Evolutionary conservation across 2,113 vertebrate species (phyloP), one percentile per base, ranked within the genome.

Genomic region (Otus sunia): DNA sequence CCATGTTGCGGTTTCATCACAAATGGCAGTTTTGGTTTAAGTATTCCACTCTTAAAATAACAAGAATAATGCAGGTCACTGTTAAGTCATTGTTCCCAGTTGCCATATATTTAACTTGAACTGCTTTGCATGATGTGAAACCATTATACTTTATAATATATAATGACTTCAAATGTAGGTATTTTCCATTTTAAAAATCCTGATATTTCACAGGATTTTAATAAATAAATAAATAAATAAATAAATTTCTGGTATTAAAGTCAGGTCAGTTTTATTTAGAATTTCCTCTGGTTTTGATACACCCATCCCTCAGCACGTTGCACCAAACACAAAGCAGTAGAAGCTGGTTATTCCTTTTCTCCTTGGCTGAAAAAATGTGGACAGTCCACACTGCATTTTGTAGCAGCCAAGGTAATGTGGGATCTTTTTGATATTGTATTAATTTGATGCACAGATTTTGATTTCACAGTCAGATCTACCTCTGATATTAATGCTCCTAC

Each of bases 11-110:
- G 60, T 94, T 96, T 95, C 93, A 64, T 96, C 91, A 87, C 52
- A 94, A 94, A 81, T 86, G 79, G 41, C 76, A 91, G 76, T 78
- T 92, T 94, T 67, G 30, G 72, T 95, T 96, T 91, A 84, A 95
- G 75, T 95, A 94, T 75, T 95, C 49, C 60, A 71, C 52, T 95
- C 63, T 91, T 96, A 93, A 90, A 92, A 93, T 86, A 95, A 93
- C 59, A 94, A 86, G 88, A 93, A 94, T 91, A 84, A 78, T 84
- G 64, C 60, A 93, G 92, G 88, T 96, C 90, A 77, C 47, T 66
- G 41, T 83, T 93, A 83, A 95, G 85, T 90, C 94, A 73, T 92
- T 95, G 71, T 92, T 95, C 86, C 85, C 55, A 30, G 37, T 88
- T 84, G 76, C 39, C 68, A 37, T 73, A 39, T 86, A 79, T 88